Evolutionary conservation across 2,113 vertebrate genomes (phyloP).

Genomic region (Crotalus horridus): DNA sequence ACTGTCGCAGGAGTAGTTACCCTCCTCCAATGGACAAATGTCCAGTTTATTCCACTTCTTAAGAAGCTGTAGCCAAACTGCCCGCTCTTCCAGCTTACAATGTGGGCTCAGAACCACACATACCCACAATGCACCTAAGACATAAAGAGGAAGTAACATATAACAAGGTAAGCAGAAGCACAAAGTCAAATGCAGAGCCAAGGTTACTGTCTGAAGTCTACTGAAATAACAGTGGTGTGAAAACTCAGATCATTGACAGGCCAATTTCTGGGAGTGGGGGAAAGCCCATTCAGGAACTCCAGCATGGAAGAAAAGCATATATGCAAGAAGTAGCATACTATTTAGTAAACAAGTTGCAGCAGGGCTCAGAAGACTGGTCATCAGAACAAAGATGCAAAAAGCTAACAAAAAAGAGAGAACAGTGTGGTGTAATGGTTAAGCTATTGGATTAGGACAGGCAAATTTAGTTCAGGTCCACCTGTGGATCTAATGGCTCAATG

Average conservation of each 20-base stretch:
- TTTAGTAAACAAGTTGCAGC: background rate
- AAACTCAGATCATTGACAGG: background rate
- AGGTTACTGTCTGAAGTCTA: no score
- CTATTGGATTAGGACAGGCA: background rate
- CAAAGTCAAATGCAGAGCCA: background rate
- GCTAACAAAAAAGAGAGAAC: background rate
- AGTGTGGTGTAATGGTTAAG: background rate
- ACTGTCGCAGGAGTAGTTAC: constrained; percentile 60
- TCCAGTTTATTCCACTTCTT: constrained; percentile 65
- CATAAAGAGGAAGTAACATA: background rate
- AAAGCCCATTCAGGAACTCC: background rate
- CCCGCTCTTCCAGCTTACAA: constrained; percentile 62
- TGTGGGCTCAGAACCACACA: constrained; percentile 70
- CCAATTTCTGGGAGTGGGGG: background rate
- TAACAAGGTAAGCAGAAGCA: background rate
- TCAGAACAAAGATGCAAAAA: background rate
- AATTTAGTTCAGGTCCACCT: background rate
- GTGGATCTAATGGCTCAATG: background rate
- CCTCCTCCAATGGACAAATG: constrained; percentile 66
- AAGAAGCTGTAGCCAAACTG: constrained; percentile 66
- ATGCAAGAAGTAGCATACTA: background rate
- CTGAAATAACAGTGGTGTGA: background rate
- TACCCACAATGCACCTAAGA: constrained; percentile 69
- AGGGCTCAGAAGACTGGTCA: background rate
- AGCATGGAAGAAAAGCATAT: background rate